Evolutionary conservation across 2,797 vertebrate species (phyloP), one percentile per base, ranked within the genome.

Genomic region (Pseudotriccus pelzelni): DNA sequence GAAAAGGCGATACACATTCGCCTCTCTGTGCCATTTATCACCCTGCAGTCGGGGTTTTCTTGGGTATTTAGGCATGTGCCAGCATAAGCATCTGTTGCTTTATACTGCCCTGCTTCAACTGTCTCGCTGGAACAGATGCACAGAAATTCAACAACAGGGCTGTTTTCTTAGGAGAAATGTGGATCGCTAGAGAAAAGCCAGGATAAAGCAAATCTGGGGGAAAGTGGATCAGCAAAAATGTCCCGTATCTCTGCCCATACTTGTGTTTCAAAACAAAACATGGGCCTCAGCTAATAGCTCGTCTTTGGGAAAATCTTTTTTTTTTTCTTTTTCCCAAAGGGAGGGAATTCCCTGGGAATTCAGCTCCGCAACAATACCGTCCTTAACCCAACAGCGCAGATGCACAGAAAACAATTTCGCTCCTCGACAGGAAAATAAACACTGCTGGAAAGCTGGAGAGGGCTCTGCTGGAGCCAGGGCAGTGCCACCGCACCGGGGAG

Each of bases 61-160:
- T 94, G 92, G 88, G 91, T 92, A 93, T 91, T 95, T 91, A 96
- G 94, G 87, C 93, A 93, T 95, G 91, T 96, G 96, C 94, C 92
- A 97, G 91, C 90, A 87, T 91, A 94, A 96, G 91, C 89, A 92
- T 93, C 90, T 96, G 95, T 97, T 97, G 91, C 93, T 96, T 96
- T 96, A 93, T 92, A 83, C 90, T 95, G 94, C 90, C 90, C 92
- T 60, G 91, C 91, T 94, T 95, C 95, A 94, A 94, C 92, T 89
- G 94, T 96, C 95, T 89, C 83, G 34, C 92, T 93, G 95, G 96
- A 96, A 92, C 93, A 96, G 91, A 95, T 89, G 91, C 93, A 91
- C 90, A 88, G 94, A 96, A 82, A 86, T 68, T 92, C 92, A 94
- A 94, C 88, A 94, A 94, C 92, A 72, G 93, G 93, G 90, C 90